phyloP scores from a whole-genome alignment of 2,888 invertebrate genomes.

The Fragum fragum region DNA sequence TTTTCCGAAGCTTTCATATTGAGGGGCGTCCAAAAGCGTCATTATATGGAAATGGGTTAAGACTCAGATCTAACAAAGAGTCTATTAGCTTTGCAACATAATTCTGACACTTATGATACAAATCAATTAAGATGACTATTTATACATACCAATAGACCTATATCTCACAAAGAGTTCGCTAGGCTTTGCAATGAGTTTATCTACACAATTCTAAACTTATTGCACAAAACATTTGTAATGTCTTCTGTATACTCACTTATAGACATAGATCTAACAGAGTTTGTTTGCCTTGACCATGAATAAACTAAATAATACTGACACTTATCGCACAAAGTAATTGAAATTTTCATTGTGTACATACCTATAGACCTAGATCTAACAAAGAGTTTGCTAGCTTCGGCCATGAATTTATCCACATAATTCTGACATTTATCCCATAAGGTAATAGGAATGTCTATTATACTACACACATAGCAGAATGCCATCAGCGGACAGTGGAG shows the following conservation, averaged over 20 bases:
- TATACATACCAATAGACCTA: too few relatives aligned
- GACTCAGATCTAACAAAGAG: too few relatives aligned
- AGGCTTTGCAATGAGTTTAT: too few relatives aligned
- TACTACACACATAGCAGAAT: slow-evolving; percentile 96
- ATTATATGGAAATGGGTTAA: too few relatives aligned
- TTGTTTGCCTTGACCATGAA: slow-evolving; percentile 96
- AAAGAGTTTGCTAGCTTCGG: slow-evolving; percentile 94
- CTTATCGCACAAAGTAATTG: slow-evolving; percentile 95
- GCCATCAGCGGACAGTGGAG: slow-evolving; percentile 97
- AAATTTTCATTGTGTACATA: slow-evolving; percentile 90
- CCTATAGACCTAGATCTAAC: slow-evolving; percentile 93
- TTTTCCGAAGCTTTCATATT: too few relatives aligned
- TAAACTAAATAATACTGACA: slow-evolving; percentile 95
- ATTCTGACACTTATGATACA: too few relatives aligned
- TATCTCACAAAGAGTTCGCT: too few relatives aligned
- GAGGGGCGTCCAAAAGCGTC: too few relatives aligned
- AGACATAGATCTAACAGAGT: slow-evolving; percentile 91
- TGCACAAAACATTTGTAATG: slow-evolving; percentile 95
- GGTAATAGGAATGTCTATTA: slow-evolving; percentile 93
- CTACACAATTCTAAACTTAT: slow-evolving; percentile 94
- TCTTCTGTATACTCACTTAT: slow-evolving; percentile 92
- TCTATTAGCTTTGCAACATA: too few relatives aligned
- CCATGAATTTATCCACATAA: slow-evolving; percentile 95
- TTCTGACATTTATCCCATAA: slow-evolving; percentile 97
- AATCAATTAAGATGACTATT: too few relatives aligned